Conservation (phyloP, 2,888 invertebrate species). For the Cephalotes varians region DNA sequence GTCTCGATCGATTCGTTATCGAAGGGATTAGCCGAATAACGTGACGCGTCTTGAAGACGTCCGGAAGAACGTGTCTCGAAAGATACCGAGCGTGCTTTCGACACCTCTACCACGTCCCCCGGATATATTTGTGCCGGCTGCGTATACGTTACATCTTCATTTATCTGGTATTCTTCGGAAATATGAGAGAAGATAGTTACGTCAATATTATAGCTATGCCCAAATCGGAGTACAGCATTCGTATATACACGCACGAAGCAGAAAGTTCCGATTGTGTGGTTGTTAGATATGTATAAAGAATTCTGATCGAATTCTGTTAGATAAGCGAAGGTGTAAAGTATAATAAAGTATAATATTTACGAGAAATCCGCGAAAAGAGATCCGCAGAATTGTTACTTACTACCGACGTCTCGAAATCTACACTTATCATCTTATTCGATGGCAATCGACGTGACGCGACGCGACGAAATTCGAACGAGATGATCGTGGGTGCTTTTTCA, state of each 20-base stretch:
- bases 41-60: neutral
- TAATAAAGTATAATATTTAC: no score
- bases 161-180: neutral
- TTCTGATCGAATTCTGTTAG: neutral
- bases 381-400: neutral
- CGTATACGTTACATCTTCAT: neutral
- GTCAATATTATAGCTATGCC: neutral
- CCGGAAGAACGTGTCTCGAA: neutral
- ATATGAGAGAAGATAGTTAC: neutral
- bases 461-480: neutral
- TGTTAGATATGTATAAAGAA: neutral
- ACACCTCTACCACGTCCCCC: neutral
- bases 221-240: neutral
- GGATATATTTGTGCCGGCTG: neutral
- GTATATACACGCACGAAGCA: neutral
- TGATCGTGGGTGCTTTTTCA: neutral
- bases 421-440: neutral
- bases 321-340: constrained; percentile 15
- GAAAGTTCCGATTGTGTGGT: neutral
- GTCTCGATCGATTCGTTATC: neutral
- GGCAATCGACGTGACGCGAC: no score
- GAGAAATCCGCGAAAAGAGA: neutral
- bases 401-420: neutral
- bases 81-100: constrained; percentile 12
- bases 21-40: neutral